phyloP scores from a whole-genome alignment of 2,113 vertebrate genomes.

The Plectropomus leopardus region DNA sequence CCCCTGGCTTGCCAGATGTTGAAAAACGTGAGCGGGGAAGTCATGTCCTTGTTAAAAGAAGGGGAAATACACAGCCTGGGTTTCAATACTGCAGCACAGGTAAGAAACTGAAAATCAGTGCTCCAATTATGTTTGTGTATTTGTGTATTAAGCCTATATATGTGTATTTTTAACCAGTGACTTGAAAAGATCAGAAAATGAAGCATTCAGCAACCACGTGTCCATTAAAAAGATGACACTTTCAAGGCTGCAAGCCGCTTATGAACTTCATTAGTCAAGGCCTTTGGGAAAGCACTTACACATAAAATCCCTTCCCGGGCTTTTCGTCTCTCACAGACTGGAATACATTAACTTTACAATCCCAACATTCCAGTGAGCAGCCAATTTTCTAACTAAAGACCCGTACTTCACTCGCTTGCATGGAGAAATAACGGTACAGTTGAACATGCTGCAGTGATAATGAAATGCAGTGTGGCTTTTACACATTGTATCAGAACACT shows the following conservation, averaged over 20 bases:
- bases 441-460: conserved; percentile 35
- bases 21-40: conserved; percentile 18
- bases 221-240: not conserved
- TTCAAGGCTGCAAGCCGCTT: conserved; percentile 1
- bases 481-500: conserved; percentile 31
- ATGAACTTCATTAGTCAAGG: conserved; percentile 16
- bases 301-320: conserved; percentile 1
- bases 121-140: not conserved
- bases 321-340: conserved; percentile 32
- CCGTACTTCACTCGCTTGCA: not conserved
- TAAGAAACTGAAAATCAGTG: not conserved
- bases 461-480: conserved; percentile 39
- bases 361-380: conserved; percentile 19
- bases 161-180: not conserved
- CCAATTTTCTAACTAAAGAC: conserved; percentile 16
- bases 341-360: conserved; percentile 54
- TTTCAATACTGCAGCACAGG: not conserved
- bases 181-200: not conserved
- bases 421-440: conserved; percentile 7
- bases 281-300: not conserved
- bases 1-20: conserved; percentile 41
- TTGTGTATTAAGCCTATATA: too few species aligned
- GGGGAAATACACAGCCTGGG: not conserved
- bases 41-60: conserved; percentile 4
- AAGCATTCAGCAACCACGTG: not conserved